Evolutionary conservation across 2,113 vertebrate genomes (phyloP).

Genomic region (Ciconia stormi): DNA sequence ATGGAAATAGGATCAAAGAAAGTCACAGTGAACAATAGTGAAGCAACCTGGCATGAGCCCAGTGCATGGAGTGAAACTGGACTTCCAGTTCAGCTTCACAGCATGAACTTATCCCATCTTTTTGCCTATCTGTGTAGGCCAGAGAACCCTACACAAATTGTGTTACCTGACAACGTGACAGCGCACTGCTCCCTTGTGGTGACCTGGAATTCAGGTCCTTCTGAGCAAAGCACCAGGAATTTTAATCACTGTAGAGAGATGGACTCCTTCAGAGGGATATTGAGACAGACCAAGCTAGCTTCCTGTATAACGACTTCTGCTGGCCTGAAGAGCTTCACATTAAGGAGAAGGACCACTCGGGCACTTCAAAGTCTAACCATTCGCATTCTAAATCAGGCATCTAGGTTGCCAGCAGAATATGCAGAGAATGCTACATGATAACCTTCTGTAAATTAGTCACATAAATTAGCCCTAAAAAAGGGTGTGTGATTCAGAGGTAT

Average conservation of each 20-base stretch:
- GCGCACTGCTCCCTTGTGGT: background rate
- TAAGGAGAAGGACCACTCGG: background rate
- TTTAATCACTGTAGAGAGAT: background rate
- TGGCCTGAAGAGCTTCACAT: background rate
- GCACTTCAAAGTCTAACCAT: background rate
- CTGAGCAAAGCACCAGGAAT: background rate
- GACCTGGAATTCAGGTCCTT: background rate
- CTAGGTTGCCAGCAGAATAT: background rate
- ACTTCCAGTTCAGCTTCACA: background rate
- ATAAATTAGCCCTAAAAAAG: background rate
- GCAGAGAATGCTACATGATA: background rate
- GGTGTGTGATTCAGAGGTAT: background rate
- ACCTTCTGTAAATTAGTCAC: background rate
- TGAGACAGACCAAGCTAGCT: background rate
- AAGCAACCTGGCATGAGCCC: rapidly evolving
- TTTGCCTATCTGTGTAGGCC: background rate
- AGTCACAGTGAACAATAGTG: background rate
- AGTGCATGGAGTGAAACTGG: background rate
- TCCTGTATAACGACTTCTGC: background rate
- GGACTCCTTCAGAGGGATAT: background rate
- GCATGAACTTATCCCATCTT: background rate
- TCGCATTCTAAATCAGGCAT: background rate
- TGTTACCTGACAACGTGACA: background rate
- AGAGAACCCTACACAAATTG: background rate
- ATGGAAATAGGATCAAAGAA: background rate